Base-by-base conservation (phyloP, 2,797 vertebrate genomes). In the Chaetophractus vellerosus region DNA sequence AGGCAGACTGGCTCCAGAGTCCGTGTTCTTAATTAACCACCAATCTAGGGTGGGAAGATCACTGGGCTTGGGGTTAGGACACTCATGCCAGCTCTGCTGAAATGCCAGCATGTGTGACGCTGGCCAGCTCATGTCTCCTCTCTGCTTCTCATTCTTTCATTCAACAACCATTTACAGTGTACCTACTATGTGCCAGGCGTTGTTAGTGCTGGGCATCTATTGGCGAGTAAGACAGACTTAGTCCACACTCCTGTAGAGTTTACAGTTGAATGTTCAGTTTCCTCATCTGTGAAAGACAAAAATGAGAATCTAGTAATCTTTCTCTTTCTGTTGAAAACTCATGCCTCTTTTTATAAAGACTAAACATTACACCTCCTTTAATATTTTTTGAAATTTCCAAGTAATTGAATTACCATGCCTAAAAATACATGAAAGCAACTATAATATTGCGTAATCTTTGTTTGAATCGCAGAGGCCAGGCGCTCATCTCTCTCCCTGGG, bases 341-440 rank as follows among this genome's bases (percentile, higher is more conserved):
- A 2, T 23, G 31, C 21, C 28, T 76, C 52, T 86, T 91, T 88
- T 89, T 68, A 71, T 45, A 92, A 82, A 57, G 15, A 41, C 21
- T 45, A 89, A 69, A 76, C 12, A 18, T 45, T 52, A 52, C 8
- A 9, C 36, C 33, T 74, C 69, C 69, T 28, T 50, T 86, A 52
- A 69, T 50, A 59, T 66, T 45, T n/a, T 95, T 82, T 89, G 71
- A 82, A 94, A 85, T 96, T 91, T 94, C 36, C 26, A 79, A 93
- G 66, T 66, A 52, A 86, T n/a, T 64, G 23, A 78, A 45, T 87
- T 85, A 61, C n/a, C 28, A 23, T 69, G 86, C 36, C 92, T 93
- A 93, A 95, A 96, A 94, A 87, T 79, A 93, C 91, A 94, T 55
- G 3, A 90, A 80, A 87, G 16, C 87, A 91, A 52, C 81, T 80